phyloP scores from a whole-genome alignment of 2,113 vertebrate genomes.

The Zosterops pallidus region DNA sequence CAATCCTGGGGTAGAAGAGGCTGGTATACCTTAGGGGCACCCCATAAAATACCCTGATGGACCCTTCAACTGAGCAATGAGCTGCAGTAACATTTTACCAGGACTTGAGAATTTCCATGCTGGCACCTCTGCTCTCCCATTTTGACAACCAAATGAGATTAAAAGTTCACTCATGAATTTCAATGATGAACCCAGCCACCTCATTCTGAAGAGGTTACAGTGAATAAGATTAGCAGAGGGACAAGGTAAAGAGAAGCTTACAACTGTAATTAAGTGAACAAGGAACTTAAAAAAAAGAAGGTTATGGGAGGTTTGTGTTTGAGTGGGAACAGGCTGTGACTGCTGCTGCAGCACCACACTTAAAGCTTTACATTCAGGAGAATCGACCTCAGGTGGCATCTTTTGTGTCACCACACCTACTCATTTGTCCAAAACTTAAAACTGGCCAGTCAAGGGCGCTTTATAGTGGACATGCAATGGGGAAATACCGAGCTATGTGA shows the following conservation, averaged over 20 bases:
- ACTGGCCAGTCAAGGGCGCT: fast-evolving
- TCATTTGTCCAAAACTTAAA: neutral
- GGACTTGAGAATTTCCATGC: neutral
- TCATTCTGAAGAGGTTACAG: neutral
- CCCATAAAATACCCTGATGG: neutral
- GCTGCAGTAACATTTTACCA: neutral
- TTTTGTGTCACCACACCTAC: neutral
- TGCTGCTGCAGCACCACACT: neutral
- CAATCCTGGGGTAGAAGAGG: neutral
- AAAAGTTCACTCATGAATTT: neutral
- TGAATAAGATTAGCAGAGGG: neutral
- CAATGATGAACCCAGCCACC: neutral
- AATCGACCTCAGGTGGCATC: neutral
- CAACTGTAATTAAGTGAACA: neutral
- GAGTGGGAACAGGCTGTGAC: neutral
- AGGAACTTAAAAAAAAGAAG: neutral
- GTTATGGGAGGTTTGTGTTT: neutral
- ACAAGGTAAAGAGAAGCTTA: neutral
- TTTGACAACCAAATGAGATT: neutral
- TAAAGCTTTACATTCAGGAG: neutral
- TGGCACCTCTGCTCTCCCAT: neutral
- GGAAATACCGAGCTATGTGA: neutral
- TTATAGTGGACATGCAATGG: neutral
- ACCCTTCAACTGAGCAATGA: neutral
- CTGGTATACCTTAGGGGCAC: neutral